Base-by-base conservation (phyloP, 2,888 invertebrate genomes). In the Axea sp. region DNA sequence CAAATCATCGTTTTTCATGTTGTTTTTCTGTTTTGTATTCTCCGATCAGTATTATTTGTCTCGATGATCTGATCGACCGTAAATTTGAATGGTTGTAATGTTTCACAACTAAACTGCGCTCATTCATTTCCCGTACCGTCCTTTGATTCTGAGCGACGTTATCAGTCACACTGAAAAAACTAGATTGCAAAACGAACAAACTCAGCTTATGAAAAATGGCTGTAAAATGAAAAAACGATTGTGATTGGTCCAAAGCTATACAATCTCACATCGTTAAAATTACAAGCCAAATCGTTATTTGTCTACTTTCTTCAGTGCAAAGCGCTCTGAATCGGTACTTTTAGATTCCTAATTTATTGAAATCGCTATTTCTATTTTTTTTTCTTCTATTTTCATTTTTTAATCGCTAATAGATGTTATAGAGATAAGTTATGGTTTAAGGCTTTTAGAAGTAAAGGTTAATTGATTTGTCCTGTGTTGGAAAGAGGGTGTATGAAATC, bases 31-130 rank as follows among this genome's bases (percentile, higher is more conserved):
- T 51, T 41, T 51, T 33, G 62, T 19, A 31, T 22, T 43, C 5
- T 30, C 45, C 68, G 77, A 75, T 78, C 77, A 77, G 77, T 77
- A 77, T 78, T 78, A 76, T 75, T 75, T 71, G 33, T 45, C 35
- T 69, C 26, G 60, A 73, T 77, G 71, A 77, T 76, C 75, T 76
- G 78, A 77, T 73, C 72, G 59, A 31, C 41, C 37, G 57, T 30
- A 55, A 49, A 57, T 45, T 60, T 12, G 26, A 60, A 60, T 65
- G 53, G 53, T 73, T 73, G 57, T 57, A 67, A 62, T 11, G 39
- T 68, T 45, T 57, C 17, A 9, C 41, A 30, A 8, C 33, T 60
- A 15, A 30, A 35, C 11, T 17, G 28, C 30, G 67, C 31, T 57
- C 37, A 35, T 57, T 55, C 6, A 30, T 62, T 31, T 51, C 33